Evolutionary conservation across 2,113 vertebrate species (phyloP), one percentile per base, ranked within the genome.

Genomic region (Cryptomyrus ogoouensis): DNA sequence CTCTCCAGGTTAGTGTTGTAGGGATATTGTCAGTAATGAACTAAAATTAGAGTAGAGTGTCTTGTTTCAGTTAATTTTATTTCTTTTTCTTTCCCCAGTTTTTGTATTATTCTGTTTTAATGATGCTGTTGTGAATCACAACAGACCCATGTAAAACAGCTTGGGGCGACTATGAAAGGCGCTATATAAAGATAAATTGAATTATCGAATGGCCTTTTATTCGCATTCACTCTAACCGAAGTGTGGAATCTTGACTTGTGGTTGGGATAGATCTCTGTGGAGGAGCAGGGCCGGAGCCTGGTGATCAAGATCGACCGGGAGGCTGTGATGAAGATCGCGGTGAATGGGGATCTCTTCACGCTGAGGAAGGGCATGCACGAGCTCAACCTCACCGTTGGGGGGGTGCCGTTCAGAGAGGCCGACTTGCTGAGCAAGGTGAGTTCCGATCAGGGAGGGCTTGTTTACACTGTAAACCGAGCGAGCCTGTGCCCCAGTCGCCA

Each of bases 281-380:
- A 99, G 94, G 98, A 99, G 93, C 94, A 98, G 0, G 97, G 97
- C 0, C 95, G 96, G 91, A 99, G 95, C 91, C 95, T 99, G 3
- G 95, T 99, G 91, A 95, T 99, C 91, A 99, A 99, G 93, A 97
- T 99, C 15, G 97, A 99, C 95, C 96, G 94, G 88, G 98, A 99
- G 39, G 98, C 98, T 0, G 98, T 99, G 49, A 99, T 99, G 98
- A 99, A 98, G 95, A 99, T 99, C 1, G 97, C 98, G 0, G 97
- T 98, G 47, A 97, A 98, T 0, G 97, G 97, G 5, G 96, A 97
- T 85, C 95, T 99, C 87, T 99, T 99, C 92, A 97, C 96, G 9
- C 92, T 96, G 15, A 94, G 96, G 90, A 96, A 96, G 92, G 97
- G 97, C 44, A 94, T 99, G 83, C 98, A 98, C 87, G 98, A 99